Percentiles rank a stretch among this genome's conserved stretches.
Conservation (phyloP, 2,888 invertebrate genomes). For the Thecophora atra region DNA sequence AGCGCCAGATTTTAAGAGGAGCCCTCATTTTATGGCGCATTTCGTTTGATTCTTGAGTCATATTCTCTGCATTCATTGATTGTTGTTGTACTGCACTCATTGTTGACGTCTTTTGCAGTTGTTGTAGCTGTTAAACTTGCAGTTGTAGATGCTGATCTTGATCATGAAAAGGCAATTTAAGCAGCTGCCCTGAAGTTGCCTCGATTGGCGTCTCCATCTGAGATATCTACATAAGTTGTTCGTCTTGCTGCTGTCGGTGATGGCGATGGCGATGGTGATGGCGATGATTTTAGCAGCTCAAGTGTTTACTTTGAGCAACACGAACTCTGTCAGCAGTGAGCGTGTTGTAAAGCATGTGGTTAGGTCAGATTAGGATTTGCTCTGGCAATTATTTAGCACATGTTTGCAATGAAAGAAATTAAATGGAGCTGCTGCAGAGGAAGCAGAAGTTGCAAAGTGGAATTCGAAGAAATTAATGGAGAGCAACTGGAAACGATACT, state of each 20-base stretch:
- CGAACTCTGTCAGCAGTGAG: background rate
- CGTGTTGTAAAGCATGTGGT: conserved; percentile 9
- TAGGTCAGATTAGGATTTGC: background rate
- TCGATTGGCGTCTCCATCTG: conserved; percentile 2
- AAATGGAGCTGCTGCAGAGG: background rate
- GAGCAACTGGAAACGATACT: background rate
- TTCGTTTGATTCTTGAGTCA: background rate
- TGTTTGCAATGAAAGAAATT: conserved; percentile 17
- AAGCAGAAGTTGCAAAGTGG: background rate
- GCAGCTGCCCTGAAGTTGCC: conserved; percentile 32
- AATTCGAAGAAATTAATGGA: background rate
- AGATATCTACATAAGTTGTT: background rate
- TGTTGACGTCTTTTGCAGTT: conserved; percentile 11
- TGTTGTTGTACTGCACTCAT: conserved; percentile 4
- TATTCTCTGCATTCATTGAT: background rate
- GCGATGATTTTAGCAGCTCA: conserved; percentile 37
- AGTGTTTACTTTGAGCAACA: conserved; percentile 28
- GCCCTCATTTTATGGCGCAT: conserved; percentile 9
- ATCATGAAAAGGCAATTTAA: conserved; percentile 36
- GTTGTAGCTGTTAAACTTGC: conserved; percentile 3
- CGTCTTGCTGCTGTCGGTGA: background rate
- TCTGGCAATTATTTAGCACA: conserved; percentile 12
- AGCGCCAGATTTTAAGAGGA: background rate
- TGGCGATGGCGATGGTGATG: conserved; percentile 14
- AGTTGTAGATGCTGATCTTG: conserved; percentile 11